Conservation (phyloP, 2,888 invertebrate species). For the Aleiodes testaceus region DNA sequence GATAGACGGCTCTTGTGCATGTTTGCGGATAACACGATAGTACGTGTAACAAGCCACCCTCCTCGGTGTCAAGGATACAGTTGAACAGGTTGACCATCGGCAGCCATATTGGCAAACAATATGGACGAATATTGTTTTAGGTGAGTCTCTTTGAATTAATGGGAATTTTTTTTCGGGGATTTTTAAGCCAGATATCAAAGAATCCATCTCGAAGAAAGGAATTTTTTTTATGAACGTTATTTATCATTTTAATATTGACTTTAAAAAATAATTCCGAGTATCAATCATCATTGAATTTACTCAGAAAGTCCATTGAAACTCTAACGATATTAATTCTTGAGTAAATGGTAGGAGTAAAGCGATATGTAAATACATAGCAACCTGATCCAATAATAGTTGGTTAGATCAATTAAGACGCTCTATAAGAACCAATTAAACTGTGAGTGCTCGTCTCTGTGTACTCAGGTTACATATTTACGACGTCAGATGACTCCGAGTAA, state of each 20-base stretch:
- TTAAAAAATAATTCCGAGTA: not conserved
- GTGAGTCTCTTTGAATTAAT: not conserved
- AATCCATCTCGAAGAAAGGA: too few species aligned
- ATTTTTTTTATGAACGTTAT: too few species aligned
- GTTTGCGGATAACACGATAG: conserved; percentile 44
- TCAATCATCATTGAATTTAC: conserved; percentile 22
- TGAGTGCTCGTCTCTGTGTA: conserved; percentile 40
- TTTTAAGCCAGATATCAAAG: too few species aligned
- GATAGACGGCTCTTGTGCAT: conserved; percentile 33
- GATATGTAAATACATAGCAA: conserved; percentile 58
- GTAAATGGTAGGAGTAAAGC: conserved; percentile 50
- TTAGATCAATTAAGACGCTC: conserved; percentile 61
- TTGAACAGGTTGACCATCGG: conserved; percentile 27
- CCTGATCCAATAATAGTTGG: conserved; percentile 60
- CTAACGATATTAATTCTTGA: not conserved
- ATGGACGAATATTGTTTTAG: too few species aligned
- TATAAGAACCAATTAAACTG: conserved; percentile 61
- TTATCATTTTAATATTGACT: conserved; percentile 1
- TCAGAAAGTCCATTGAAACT: conserved; percentile 8
- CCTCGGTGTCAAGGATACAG: conserved; percentile 28
- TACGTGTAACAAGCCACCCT: conserved; percentile 43
- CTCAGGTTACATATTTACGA: conserved; percentile 65
- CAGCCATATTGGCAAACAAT: conserved; percentile 29
- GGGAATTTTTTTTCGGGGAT: too few species aligned
- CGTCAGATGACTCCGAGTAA: conserved; percentile 56